phyloP scores from a whole-genome alignment of 2,797 vertebrate genomes.

The Melanogrammus aeglefinus region DNA sequence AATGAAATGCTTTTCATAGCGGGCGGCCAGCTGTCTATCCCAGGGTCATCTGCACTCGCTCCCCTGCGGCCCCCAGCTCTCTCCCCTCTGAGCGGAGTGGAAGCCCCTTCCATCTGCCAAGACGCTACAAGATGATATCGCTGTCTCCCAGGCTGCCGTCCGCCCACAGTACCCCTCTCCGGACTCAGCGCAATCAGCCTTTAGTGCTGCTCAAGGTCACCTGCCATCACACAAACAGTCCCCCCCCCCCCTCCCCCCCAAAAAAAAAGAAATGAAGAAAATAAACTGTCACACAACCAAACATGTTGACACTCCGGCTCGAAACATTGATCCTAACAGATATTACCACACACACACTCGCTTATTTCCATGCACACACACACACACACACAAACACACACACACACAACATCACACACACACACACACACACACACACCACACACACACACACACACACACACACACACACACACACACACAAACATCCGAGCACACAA shows the following conservation, averaged over 20 bases:
- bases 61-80: constrained; percentile 11
- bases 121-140: constrained; percentile 26
- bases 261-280: constrained; percentile 10
- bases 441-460: constrained; percentile 18
- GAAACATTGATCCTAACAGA: constrained; percentile 2
- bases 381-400: constrained; percentile 31
- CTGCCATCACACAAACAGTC: constrained; percentile 43
- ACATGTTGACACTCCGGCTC: constrained; percentile 7
- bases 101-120: constrained; percentile 45
- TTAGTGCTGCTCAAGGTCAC: constrained; percentile 57
- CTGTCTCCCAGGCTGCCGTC: constrained; percentile 31
- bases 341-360: constrained; percentile 10
- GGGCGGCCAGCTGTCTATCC: not conserved
- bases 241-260: constrained; percentile 6
- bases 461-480: constrained; percentile 29
- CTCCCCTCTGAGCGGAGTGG: constrained; percentile 35
- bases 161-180: constrained; percentile 35
- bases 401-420: not conserved
- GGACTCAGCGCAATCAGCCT: constrained; percentile 49
- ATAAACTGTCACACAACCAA: not conserved
- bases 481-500: not conserved
- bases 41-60: constrained; percentile 34
- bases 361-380: constrained; percentile 4
- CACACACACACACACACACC: constrained; percentile 30
- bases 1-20: too few species aligned